phyloP scores from a whole-genome alignment of 2,888 invertebrate species.

The Pollenia angustigena region DNA sequence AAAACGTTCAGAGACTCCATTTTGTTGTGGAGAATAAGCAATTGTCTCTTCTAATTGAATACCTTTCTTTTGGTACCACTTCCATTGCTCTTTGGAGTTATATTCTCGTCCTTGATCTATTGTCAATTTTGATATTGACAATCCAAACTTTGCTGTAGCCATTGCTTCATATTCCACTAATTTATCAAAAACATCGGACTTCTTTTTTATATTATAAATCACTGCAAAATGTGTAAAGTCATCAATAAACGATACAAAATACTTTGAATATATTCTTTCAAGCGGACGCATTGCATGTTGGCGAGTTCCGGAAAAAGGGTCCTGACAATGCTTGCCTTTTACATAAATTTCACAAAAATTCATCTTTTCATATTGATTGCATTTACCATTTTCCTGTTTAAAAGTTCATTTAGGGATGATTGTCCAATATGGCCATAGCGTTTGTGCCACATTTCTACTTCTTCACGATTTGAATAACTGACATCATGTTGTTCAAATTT shows the following conservation, averaged over 20 bases:
- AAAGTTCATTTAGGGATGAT: conserved; percentile 3
- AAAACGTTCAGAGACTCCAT: conserved; percentile 47
- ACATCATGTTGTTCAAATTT: not conserved
- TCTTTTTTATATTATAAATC: too few relatives aligned
- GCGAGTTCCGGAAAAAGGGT: conserved; percentile 51
- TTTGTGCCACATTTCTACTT: conserved; percentile 26
- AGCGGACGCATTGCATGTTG: not conserved
- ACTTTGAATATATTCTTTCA: conserved; percentile 66
- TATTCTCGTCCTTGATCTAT: conserved; percentile 74
- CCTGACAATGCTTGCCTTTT: conserved; percentile 40
- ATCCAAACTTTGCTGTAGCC: conserved; percentile 49
- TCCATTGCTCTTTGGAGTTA: conserved; percentile 62
- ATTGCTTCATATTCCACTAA: not conserved
- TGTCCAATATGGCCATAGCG: conserved; percentile 32
- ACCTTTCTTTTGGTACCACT: conserved; percentile 70
- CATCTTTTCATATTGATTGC: conserved; percentile 4
- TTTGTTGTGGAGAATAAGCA: conserved; percentile 57
- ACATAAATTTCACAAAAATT: conserved; percentile 5
- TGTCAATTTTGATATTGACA: conserved; percentile 57
- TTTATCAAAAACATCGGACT: conserved; percentile 40
- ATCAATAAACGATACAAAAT: too few relatives aligned
- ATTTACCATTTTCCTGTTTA: conserved; percentile 10
- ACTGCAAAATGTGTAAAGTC: too few relatives aligned
- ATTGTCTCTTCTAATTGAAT: conserved; percentile 73
- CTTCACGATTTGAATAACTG: not conserved